These are phyloP conservation scores for Gasterosteus aculeatus DNA, from an alignment of 2,113 vertebrate species.

Conservation along the genomic window DNA sequence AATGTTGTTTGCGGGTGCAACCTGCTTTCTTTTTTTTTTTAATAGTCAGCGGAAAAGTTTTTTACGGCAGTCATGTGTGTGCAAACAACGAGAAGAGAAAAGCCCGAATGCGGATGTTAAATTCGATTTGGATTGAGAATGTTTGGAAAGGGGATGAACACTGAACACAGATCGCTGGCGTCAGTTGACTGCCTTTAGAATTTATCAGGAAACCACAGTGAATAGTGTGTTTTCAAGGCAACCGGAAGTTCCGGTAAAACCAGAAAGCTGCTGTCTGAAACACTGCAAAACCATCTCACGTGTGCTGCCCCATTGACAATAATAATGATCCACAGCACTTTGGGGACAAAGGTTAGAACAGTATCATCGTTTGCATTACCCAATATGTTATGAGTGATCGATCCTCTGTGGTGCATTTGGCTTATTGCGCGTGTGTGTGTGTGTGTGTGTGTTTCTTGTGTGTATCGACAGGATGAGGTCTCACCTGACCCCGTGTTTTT, in stretches of 20 bases:
- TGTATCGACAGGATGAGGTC: constrained; percentile 12
- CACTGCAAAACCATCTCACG: background rate
- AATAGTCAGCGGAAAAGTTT: background rate
- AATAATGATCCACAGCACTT: background rate
- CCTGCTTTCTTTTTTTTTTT: background rate
- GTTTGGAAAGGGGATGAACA: background rate
- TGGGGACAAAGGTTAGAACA: background rate
- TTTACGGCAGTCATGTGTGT: background rate
- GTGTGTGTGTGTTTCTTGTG: background rate
- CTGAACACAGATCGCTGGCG: background rate
- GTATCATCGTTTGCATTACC: background rate
- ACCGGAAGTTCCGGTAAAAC: background rate
- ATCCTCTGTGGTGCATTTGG: background rate
- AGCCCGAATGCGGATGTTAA: background rate
- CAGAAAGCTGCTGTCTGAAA: background rate
- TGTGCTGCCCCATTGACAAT: background rate
- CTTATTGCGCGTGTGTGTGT: background rate
- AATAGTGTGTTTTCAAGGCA: background rate
- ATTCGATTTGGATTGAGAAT: too few species aligned
- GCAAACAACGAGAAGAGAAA: background rate
- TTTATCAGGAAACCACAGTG: background rate
- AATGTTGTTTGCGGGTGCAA: background rate
- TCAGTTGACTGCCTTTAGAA: background rate
- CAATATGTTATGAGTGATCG: constrained; percentile 11
- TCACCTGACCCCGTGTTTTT: constrained; percentile 32